A percentile compares a stretch with the other conserved stretches of the same genome.
Evolutionary conservation across 1,140 invertebrate species (phyloP).

Genomic region (roundworm (Caenorhabditis elegans)): WBcel235 BX284604.4:10236501-10237000

Average conservation of each 20-base stretch:
- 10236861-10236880: conserved; percentile 51
- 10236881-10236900: conserved; percentile 40
- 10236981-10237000: conserved; percentile 67
- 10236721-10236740: neutral
- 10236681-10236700: too few relatives aligned
- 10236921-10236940: conserved; percentile 44
- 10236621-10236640: too few relatives aligned
- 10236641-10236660: too few relatives aligned
- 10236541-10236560: too few relatives aligned
- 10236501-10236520: too few relatives aligned
- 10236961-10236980: conserved; percentile 63
- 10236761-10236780: neutral
- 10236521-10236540: too few relatives aligned
- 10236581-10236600: too few relatives aligned
- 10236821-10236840: neutral
- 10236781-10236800: neutral
- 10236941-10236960: conserved; percentile 48
- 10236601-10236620: too few relatives aligned
- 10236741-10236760: neutral
- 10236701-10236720: neutral
- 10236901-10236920: neutral
- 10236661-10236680: too few relatives aligned
- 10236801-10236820: conserved; percentile 1
- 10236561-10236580: too few relatives aligned
- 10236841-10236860: conserved; percentile 42